Evolutionary conservation across 2,113 vertebrate species (phyloP).

Genomic region (Prietella phreatophila): DNA sequence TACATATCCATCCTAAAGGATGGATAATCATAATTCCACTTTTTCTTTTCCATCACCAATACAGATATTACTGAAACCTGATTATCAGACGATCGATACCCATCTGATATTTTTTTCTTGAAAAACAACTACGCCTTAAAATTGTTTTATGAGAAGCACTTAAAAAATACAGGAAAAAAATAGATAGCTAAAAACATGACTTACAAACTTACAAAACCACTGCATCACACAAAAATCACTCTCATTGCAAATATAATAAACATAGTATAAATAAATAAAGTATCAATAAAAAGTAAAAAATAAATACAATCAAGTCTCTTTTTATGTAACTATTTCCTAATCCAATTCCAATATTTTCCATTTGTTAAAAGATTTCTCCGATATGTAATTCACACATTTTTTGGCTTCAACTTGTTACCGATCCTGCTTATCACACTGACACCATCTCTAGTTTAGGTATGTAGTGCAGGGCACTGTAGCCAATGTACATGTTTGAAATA

Average conservation of each 20-base stretch:
- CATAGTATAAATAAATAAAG: too few species aligned
- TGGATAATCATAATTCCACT: not conserved
- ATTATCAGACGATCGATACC: not conserved
- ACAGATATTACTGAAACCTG: not conserved
- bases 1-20: not conserved
- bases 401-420: not conserved
- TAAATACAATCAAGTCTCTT: too few species aligned
- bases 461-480: not conserved
- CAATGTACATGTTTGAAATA: not conserved
- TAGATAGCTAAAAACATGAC: not conserved
- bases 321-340: not conserved
- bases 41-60: not conserved
- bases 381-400: too few species aligned
- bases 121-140: not conserved
- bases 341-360: not conserved
- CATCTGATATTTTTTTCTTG: not conserved
- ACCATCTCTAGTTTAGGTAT: not conserved
- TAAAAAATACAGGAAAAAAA: not conserved
- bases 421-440: not conserved
- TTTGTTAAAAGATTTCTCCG: not conserved
- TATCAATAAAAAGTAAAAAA: too few species aligned
- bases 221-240: not conserved
- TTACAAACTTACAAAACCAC: not conserved
- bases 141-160: not conserved
- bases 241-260: not conserved